A percentile compares a stretch with the other conserved stretches of the same genome.
Evolutionary conservation across 2,888 invertebrate genomes (phyloP).

Genomic region (Cantharis lateralis): DNA sequence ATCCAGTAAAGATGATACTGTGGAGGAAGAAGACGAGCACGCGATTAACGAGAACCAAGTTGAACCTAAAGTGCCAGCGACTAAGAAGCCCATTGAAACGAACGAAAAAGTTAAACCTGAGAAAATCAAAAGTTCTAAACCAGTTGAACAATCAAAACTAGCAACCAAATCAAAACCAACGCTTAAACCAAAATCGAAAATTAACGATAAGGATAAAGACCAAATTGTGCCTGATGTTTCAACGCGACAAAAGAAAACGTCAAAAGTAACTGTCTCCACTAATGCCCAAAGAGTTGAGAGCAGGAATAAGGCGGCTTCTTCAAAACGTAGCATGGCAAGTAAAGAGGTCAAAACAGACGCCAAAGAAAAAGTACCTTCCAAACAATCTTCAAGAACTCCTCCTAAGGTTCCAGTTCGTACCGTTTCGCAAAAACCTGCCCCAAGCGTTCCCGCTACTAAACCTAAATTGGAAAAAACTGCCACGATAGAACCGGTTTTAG

Average conservation of each 20-base stretch:
- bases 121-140: constrained; percentile 13
- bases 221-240: constrained; percentile 56
- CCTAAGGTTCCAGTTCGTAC: constrained; percentile 58
- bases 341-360: constrained; percentile 28
- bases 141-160: constrained; percentile 22
- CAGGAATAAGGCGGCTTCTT: constrained; percentile 18
- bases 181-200: constrained; percentile 20
- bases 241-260: constrained; percentile 40
- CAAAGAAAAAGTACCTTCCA: constrained; percentile 35
- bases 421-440: constrained; percentile 46
- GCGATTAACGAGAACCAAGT: background rate
- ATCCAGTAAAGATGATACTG: constrained; percentile 87
- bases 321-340: constrained; percentile 18
- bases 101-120: constrained; percentile 30
- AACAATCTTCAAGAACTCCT: constrained; percentile 24
- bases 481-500: constrained; percentile 35
- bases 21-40: constrained; percentile 69
- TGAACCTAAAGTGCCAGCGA: constrained; percentile 47
- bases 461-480: constrained; percentile 46
- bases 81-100: constrained; percentile 53
- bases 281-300: constrained; percentile 26
- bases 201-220: constrained; percentile 50
- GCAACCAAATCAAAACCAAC: constrained; percentile 29
- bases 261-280: constrained; percentile 36
- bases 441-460: constrained; percentile 47